Evolutionary conservation across 2,797 vertebrate genomes (phyloP).

Genomic region (Decapterus maruadsi): DNA sequence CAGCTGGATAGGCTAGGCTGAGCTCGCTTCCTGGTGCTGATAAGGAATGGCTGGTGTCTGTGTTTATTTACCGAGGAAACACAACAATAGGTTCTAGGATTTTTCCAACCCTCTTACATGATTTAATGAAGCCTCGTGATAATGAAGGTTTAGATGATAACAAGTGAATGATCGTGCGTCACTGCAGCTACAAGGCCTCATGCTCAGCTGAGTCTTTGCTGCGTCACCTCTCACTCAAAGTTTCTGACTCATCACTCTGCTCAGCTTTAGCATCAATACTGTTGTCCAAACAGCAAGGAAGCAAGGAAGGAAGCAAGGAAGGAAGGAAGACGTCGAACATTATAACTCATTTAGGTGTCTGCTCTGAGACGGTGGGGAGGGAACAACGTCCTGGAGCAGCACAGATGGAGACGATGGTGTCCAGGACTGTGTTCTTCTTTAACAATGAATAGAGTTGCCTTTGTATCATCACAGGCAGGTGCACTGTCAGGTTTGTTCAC

Average conservation of each 20-base stretch:
- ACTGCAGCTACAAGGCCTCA: conserved; percentile 22
- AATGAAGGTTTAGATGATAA: no score
- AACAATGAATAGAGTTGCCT: no score
- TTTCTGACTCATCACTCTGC: conserved; percentile 62
- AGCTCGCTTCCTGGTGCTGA: no score
- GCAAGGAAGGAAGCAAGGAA: not conserved
- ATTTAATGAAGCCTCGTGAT: no score
- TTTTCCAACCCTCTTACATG: not conserved
- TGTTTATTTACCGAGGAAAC: not conserved
- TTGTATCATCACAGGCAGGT: not conserved
- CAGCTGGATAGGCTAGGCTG: no score
- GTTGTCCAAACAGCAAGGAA: not conserved
- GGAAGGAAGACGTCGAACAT: not conserved
- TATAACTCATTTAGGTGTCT: not conserved
- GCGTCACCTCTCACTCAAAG: conserved; percentile 50
- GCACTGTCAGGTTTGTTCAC: not conserved
- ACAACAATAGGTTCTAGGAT: not conserved
- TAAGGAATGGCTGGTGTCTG: not conserved
- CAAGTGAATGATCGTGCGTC: not conserved
- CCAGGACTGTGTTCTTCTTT: no score
- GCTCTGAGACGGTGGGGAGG: no score
- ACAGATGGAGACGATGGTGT: no score
- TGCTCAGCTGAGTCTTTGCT: conserved; percentile 42
- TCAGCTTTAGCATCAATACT: conserved; percentile 52
- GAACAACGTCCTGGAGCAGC: no score